Evolutionary conservation across 1,140 invertebrate genomes (phyloP).

Genomic region (Apis cerana): DNA sequence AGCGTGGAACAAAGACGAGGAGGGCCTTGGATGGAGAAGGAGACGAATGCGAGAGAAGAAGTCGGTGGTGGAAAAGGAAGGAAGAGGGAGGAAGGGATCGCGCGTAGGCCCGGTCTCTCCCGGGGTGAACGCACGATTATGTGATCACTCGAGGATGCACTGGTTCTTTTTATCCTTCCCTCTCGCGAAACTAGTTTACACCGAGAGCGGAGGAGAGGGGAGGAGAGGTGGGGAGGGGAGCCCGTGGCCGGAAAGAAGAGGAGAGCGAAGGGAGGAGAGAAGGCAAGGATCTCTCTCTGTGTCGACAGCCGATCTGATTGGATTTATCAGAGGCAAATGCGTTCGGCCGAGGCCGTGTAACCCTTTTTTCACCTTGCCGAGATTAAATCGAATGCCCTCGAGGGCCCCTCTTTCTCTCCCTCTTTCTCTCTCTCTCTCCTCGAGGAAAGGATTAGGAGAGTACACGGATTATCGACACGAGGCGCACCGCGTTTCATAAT

Average conservation of each 20-base stretch:
- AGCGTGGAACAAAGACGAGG: constrained; percentile 20
- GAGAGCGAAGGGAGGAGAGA: constrained; percentile 6
- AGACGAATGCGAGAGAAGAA: neutral
- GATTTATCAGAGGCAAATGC: constrained; percentile 69
- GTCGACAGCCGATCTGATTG: constrained; percentile 69
- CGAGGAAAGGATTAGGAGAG: constrained; percentile 18
- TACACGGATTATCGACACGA: constrained; percentile 31
- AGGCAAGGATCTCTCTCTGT: constrained; percentile 28
- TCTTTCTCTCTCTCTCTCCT: too few species aligned
- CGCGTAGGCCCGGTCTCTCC: constrained; percentile 28
- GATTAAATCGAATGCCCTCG: constrained; percentile 57
- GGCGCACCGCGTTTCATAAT: constrained; percentile 33
- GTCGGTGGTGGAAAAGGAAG: constrained; percentile 1
- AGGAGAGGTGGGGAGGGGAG: neutral
- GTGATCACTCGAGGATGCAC: constrained; percentile 78
- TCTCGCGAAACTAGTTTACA: constrained; percentile 66
- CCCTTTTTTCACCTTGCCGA: constrained; percentile 52
- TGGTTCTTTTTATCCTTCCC: constrained; percentile 65
- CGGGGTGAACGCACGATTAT: constrained; percentile 79
- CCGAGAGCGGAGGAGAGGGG: constrained; percentile 49
- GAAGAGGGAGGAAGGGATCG: neutral
- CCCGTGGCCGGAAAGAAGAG: constrained; percentile 22
- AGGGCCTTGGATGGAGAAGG: neutral
- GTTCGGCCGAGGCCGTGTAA: constrained; percentile 32
- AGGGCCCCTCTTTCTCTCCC: neutral